Evolutionary conservation across 1,140 invertebrate genomes (phyloP), one percentile per base, ranked within the genome.

Genomic region (Drosophila ambigua): DNA sequence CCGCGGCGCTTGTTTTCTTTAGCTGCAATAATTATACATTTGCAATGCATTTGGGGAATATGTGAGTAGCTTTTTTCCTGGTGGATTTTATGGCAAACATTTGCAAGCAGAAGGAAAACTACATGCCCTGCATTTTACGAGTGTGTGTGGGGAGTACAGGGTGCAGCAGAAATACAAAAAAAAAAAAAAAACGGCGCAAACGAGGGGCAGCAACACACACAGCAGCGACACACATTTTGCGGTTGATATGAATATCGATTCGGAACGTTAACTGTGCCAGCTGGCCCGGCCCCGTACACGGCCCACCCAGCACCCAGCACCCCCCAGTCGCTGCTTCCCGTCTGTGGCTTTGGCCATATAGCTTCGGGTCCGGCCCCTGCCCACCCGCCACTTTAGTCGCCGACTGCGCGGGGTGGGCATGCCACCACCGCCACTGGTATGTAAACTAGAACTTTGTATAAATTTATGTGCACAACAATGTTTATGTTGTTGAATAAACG

Each of bases 401-500:
- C 35, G 35, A 11, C 35, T 39, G 35, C 1, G 11, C 4, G 35
- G 11, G 26, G 26, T 28, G 26, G 35, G 11, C 5, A 13, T 5
- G 11, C 16, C 16, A 16, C 16, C 11, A 39, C 11, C 11, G 13
- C 11, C 23, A 39, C 11, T 53, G 63, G 82, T 81, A 81, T 84
- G 77, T 71, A 85, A 85, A 87, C 81, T 85, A 85, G 81, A 87
- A 85, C 81, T 85, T 85, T 87, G 81, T 85, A 85, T 85, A 85
- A 87, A 85, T 85, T 85, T 85, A 85, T 85, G 81, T 87, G 81
- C 78, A 87, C 81, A 85, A 85, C 82, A 85, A 87, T 85, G 81
- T 85, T 85, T 85, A 85, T 85, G 81, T 85, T 85, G 82, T 85
- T 85, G 82, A 85, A 85, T 87, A 85, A 85, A 87, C 81, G 83